phyloP scores from a whole-genome alignment of 2,888 invertebrate species.

The Heliothis peltigera region DNA sequence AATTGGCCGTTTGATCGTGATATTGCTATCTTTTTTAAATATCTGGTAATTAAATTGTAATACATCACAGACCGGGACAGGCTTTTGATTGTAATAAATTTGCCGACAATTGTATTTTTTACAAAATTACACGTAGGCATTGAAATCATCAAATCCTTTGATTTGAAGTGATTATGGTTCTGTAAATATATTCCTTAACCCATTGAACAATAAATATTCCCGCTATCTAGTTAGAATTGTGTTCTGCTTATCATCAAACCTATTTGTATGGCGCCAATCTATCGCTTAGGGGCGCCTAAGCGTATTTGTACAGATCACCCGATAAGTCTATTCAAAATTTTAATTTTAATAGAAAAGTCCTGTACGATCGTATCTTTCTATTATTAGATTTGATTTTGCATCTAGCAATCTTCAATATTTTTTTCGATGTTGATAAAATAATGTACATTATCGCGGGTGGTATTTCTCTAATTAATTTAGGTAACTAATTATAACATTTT shows the following conservation, averaged over 20 bases:
- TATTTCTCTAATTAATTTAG: background rate
- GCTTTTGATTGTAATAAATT: slow-evolving; percentile 26
- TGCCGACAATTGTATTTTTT: slow-evolving; percentile 37
- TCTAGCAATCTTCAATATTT: slow-evolving; percentile 12
- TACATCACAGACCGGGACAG: slow-evolving; percentile 34
- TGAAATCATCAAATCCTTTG: slow-evolving; percentile 2
- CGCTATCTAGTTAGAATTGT: slow-evolving; percentile 10
- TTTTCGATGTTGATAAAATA: slow-evolving; percentile 7
- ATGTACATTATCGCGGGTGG: background rate
- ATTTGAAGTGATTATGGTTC: slow-evolving; percentile 12
- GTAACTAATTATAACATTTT: background rate
- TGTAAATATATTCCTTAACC: background rate
- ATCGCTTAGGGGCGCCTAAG: slow-evolving; percentile 22
- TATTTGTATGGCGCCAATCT: slow-evolving; percentile 28
- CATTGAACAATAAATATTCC: background rate
- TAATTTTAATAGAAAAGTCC: slow-evolving; percentile 33
- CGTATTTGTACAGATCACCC: slow-evolving; percentile 17
- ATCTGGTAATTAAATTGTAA: slow-evolving; percentile 49
- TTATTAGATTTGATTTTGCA: slow-evolving; percentile 13
- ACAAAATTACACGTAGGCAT: slow-evolving; percentile 3
- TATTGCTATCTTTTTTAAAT: slow-evolving; percentile 35
- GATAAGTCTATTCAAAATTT: slow-evolving; percentile 32
- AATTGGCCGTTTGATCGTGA: slow-evolving; percentile 58
- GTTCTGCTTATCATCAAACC: slow-evolving; percentile 24
- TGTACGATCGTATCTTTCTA: slow-evolving; percentile 40